Percentiles rank a stretch among this genome's conserved stretches.
Evolutionary conservation across 1,140 invertebrate genomes (phyloP).

Genomic region (Formica exsecta): DNA sequence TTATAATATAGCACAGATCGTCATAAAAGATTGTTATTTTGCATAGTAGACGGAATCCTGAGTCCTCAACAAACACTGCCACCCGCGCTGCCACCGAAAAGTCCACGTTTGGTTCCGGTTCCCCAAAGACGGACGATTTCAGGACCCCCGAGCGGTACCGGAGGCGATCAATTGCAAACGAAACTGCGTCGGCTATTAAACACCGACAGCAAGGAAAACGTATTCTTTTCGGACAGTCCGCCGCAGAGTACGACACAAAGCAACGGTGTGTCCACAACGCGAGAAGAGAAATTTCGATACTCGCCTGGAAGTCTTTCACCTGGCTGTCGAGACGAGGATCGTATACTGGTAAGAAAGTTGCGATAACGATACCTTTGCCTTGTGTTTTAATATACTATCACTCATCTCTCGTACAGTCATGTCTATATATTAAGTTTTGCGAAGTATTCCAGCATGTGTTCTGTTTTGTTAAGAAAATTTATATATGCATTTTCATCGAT

Average conservation of each 20-base stretch:
- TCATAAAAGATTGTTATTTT: not conserved
- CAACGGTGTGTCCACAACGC: conserved; percentile 67
- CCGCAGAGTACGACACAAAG: conserved; percentile 62
- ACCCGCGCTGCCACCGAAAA: conserved; percentile 86
- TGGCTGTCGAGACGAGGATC: conserved; percentile 81
- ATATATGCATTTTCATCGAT: not conserved
- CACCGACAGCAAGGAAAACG: conserved; percentile 90
- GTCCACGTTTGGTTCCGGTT: conserved; percentile 85
- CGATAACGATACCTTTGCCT: not conserved
- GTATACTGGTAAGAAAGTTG: conserved; percentile 59
- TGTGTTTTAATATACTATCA: not conserved
- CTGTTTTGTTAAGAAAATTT: conserved; percentile 14
- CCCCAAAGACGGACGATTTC: conserved; percentile 84
- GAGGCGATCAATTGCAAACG: conserved; percentile 91
- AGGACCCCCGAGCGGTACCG: conserved; percentile 80
- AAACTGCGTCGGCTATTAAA: conserved; percentile 92
- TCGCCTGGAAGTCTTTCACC: conserved; percentile 83
- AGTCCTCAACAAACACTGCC: conserved; percentile 87
- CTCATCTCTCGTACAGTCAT: conserved; percentile 1
- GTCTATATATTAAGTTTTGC: conserved; percentile 24
- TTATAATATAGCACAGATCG: not conserved
- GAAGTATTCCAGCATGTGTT: not conserved
- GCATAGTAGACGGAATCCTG: conserved; percentile 87
- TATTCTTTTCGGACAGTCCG: conserved; percentile 82
- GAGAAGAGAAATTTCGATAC: conserved; percentile 83